A percentile compares a stretch with the other conserved stretches of the same genome.
Evolutionary conservation across 2,797 vertebrate genomes (phyloP).

Genomic region (Threskiornis aethiopicus): DNA sequence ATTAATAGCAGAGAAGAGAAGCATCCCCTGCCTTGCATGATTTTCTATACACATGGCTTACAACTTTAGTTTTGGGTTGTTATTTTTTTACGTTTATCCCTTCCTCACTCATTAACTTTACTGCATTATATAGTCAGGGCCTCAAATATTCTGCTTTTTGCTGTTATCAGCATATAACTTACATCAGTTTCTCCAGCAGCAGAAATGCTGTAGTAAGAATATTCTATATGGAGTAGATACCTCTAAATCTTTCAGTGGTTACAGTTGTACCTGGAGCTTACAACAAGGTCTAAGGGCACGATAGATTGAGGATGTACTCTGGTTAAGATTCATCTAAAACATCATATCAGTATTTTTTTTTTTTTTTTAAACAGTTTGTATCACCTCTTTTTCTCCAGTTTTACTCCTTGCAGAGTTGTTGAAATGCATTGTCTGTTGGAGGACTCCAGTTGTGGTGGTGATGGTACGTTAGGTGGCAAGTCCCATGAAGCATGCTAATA

Average conservation of each 20-base stretch:
- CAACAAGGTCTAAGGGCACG: background rate
- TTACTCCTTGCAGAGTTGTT: background rate
- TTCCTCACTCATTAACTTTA: background rate
- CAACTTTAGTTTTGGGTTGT: background rate
- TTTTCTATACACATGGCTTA: background rate
- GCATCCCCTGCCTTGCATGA: background rate
- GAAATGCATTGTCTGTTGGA: slow-evolving; percentile 37
- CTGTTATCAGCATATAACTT: background rate
- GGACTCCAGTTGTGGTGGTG: slow-evolving; percentile 30
- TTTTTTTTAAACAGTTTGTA: background rate
- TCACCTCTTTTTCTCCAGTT: background rate
- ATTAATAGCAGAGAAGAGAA: slow-evolving; percentile 27
- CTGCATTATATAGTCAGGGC: background rate
- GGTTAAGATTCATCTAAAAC: background rate
- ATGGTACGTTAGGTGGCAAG: slow-evolving; percentile 59
- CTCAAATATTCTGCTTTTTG: background rate
- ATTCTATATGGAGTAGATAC: background rate
- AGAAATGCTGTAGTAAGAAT: background rate
- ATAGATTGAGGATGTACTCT: background rate
- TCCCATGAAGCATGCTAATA: slow-evolving; percentile 68
- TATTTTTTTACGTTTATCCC: background rate
- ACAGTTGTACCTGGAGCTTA: background rate
- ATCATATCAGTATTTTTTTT: background rate
- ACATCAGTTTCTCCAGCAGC: background rate
- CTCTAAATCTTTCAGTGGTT: background rate